Evolutionary conservation across 1,140 invertebrate species (phyloP), one percentile per base, ranked within the genome.

Genomic region (Meloidogyne hapla): DNA sequence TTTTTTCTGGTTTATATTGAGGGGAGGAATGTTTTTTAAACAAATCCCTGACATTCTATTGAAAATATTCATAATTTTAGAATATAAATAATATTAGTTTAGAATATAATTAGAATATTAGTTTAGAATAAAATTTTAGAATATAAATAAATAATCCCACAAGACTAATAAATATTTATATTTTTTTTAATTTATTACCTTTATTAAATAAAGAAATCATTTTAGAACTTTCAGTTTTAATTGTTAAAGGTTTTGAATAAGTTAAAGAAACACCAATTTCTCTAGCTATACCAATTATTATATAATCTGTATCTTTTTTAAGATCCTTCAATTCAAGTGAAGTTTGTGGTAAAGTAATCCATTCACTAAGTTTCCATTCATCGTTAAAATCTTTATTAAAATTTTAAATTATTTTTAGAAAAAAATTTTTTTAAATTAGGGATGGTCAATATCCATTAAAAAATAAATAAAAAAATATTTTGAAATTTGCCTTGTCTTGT

Each of bases 271-370:
- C 6, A 25, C 65, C 13, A 48, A 18, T 2, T 48, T 86, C 85
- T 63, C 77, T 75, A 28, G 84, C 83, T 21, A 87, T 81, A 21
- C 82, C 85, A 42, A 79, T 65, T 10, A 86, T 69, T n/a, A 77
- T 61, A 69, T 86, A 86, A 18, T 81, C 83, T 15, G 77, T 79
- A 25, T 83, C 72, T 38, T 80, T 78, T 65, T 77, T 72, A 15
- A 85, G 62, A 42, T 75, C 70, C 13, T 77, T 74, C 9, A 87
- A 48, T 4, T 70, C 48, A 18, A 87, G 61, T 13, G 74, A 25
- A 4, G 78, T 80, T 25, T 77, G 75, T 18, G 84, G 84, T 40
- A 85, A 76, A 38, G 66, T 76, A 25, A 87, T 77, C 42, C 68
- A 68, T 33, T 80, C 77, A 1, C 80, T 82, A 45, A 56, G 69